Base-by-base conservation (phyloP, 2,888 invertebrate species). In the Spodoptera picta region DNA sequence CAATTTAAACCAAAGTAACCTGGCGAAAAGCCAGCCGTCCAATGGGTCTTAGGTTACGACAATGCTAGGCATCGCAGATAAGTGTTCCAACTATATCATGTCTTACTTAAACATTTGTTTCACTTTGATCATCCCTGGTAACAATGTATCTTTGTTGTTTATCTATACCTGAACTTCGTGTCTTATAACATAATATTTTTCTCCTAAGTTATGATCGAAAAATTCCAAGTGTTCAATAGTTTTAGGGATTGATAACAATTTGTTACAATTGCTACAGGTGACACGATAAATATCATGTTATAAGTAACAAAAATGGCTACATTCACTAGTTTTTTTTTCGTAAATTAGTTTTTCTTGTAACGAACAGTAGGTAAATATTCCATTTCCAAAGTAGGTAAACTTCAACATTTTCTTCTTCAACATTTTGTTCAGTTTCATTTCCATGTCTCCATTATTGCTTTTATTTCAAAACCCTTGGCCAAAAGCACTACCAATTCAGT, bases 1-100 rank as follows among this genome's bases (percentile, higher is more conserved):
- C 86, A 89, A 89, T 90, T 90, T 87, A 85, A 89, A 87, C 79
- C 86, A 87, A 87, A 91, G 90, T 86, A 88, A 86, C 81, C 87
- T 92, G 93, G 93, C 93, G 78, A 72, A 76, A 82, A 79, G 91
- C 93, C 93, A 92, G 89, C 77, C 80, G 69, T 80, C 85, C 78
- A 80, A 74, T 80, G 81, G 85, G 83, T 87, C 87, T 86, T 82
- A 83, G 83, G 84, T 83, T 85, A 83, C 84, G 87, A 87, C 85
- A 86, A 88, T 83, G 85, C 86, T 86, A 85, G 87, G 83, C 83
- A 83, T 86, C 83, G 75, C 77, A 85, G 88, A 88, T 88, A 91
- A 87, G 86, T 84, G 83, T 83, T 78, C 80, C 80, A 81, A 84
- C 83, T 84, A 80, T 86, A 87, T 85, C 83, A 86, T 88, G 83